These are phyloP conservation scores for Perca flavescens DNA, from an alignment of 2,113 vertebrate species.

Conservation along the genomic window DNA sequence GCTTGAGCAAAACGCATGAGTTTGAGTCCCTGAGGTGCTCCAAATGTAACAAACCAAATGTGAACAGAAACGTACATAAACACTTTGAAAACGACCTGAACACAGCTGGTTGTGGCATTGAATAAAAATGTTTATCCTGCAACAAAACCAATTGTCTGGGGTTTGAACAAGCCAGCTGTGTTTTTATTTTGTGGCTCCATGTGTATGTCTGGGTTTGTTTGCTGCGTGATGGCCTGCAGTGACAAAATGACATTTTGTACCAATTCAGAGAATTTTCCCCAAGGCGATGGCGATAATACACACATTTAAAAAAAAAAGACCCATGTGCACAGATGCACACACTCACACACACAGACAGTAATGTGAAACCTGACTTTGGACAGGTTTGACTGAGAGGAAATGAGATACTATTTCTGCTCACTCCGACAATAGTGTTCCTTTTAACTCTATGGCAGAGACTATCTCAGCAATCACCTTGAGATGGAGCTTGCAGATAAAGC, in stretches of 20 bases:
- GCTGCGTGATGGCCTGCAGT: conserved; percentile 65
- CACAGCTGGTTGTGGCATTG: conserved; percentile 65
- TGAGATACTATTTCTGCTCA: conserved; percentile 72
- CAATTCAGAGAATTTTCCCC: conserved; percentile 61
- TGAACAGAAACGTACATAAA: conserved; percentile 63
- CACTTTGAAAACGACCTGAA: conserved; percentile 57
- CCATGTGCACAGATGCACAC: conserved; percentile 4
- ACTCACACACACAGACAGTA: conserved; percentile 22
- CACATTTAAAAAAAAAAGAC: background rate
- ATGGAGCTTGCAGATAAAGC: conserved; percentile 71
- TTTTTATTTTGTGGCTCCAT: conserved; percentile 62
- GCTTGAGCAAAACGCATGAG: conserved; percentile 54
- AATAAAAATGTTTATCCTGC: conserved; percentile 72
- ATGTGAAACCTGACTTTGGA: conserved; percentile 67
- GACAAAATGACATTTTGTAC: conserved; percentile 72
- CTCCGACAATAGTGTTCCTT: conserved; percentile 68
- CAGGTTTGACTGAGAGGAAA: conserved; percentile 74
- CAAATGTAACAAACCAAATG: conserved; percentile 68
- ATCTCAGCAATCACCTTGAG: conserved; percentile 81
- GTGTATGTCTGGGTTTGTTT: conserved; percentile 66
- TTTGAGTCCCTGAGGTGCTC: conserved; percentile 62
- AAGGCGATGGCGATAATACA: conserved; percentile 42
- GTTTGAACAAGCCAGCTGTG: conserved; percentile 75
- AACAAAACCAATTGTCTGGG: conserved; percentile 71
- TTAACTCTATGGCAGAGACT: conserved; percentile 68